Percentiles rank a stretch among this genome's conserved stretches.
These are phyloP conservation scores for Pseudotriccus pelzelni DNA, from an alignment of 2,797 vertebrate species.

Conservation along the genomic window DNA sequence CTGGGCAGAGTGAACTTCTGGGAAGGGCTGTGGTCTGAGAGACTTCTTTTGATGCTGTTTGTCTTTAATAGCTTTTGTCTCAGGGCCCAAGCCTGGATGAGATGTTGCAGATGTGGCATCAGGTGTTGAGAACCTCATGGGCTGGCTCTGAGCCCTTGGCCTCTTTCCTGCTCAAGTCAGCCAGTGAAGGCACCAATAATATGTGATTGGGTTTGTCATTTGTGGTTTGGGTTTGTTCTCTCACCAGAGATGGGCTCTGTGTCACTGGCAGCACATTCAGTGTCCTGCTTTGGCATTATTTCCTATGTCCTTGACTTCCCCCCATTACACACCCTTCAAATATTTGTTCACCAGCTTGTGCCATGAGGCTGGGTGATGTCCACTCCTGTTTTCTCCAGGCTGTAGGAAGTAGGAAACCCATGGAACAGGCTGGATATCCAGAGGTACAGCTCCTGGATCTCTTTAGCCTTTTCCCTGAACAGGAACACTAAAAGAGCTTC, in stretches of 20 bases:
- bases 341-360: not conserved
- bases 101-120: not conserved
- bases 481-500: not conserved
- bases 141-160: not conserved
- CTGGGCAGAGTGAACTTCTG: not conserved
- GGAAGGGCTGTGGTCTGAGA: not conserved
- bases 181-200: not conserved
- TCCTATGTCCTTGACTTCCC: not conserved
- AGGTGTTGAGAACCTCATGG: not conserved
- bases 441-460: not conserved
- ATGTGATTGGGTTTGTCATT: not conserved
- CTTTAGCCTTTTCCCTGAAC: not conserved
- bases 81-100: not conserved
- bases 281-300: not conserved
- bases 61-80: not conserved
- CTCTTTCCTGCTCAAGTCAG: not conserved
- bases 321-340: not conserved
- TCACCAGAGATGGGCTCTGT: not conserved
- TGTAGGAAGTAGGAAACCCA: not conserved
- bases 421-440: not conserved
- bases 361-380: not conserved
- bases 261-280: not conserved
- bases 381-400: not conserved
- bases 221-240: not conserved
- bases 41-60: not conserved